Base-by-base conservation (phyloP, 2,888 invertebrate genomes). In the Ryuthela nishihirai region DNA sequence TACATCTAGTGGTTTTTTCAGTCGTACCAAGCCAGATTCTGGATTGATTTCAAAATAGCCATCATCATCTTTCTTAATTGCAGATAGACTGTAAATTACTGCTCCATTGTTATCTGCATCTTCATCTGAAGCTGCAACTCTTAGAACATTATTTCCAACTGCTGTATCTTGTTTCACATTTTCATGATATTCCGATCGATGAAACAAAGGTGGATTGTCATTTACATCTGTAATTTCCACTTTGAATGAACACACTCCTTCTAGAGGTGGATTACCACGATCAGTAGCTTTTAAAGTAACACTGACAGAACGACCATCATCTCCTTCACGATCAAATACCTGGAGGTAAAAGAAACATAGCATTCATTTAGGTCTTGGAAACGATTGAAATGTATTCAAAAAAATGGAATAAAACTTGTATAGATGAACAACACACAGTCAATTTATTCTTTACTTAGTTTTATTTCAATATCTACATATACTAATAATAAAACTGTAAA, bases 231-330 rank as follows among this genome's bases (percentile, higher is more conserved):
- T 92, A 48, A 98, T 93, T 79, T 94, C 94, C 40, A 95, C 95
- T 15, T 93, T 94, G 74, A 99, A 98, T 5, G 97, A 97, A 75
- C 99, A 99, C 67, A 97, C 95, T 21, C 97, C 95, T 76, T 97
- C 97, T 66, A 99, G 76, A 0, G 93, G 92, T 2, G 97, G 95
- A 74, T 92, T 92, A 15, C 97, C 99, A 73, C 95, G 91, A 81
- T 99, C 99, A 0, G 94, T 94, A 4, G 97, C 99, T 77, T 97
- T 95, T 0, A 97, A 90, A 0, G 95, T 97, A 3, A 94, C 92
- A 0, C 92, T 92, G 4, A 94, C 93, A 75, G 92, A 93, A 77
- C 93, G 92, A 6, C 93, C 93, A 74, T 93, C 93, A 69, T 97
- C 95, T 0, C 93, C 93, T 77, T 97, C 97, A 62, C 95, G 83